Evolutionary conservation across 2,797 vertebrate genomes (phyloP), one percentile per base, ranked within the genome.

Genomic region (Chaetodon trifasciatus): DNA sequence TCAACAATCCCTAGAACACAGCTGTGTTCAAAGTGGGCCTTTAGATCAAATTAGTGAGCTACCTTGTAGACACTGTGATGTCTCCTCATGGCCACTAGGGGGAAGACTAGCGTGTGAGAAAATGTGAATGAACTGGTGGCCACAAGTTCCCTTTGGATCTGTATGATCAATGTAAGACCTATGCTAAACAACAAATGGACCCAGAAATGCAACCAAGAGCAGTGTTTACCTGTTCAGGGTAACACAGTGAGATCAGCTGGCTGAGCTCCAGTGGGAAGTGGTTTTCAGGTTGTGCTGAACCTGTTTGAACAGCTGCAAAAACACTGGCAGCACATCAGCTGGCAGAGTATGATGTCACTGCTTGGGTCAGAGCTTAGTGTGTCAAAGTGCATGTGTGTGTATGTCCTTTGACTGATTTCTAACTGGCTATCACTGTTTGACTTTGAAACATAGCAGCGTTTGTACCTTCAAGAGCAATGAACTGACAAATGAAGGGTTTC

Each of bases 291-390:
- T 57, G 23, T 5, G 58, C 62, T 32, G 58, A 75, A 73, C 19
- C 67, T 66, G 70, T 79, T 74, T 84, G 32, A 78, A 79, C 81
- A 89, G 87, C 76, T 70, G 78, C 52, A 74, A 47, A 76, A 75
- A 76, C 73, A 65, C 40, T 3, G 1, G 39, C 39, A 58, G 52
- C 47, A 17, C 83, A 79, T 70, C 58, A 71, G 72, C 61, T 74
- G 65, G 53, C 66, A 70, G 53, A 2, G 4, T 15, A 55, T 66
- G 9, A 10, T 12, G 55, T 80, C 66, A 74, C 16, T 0, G 7
- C n/a, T 47, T n/a, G 23, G 66, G 35, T 86, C 56, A 76, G 74
- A 82, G 82, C 56, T 70, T 53, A 61, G 55, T 69, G 47, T 79
- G 70, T 72, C 37, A 65, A 47, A 75, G 53, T 57, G 64, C 66